Base-by-base conservation (phyloP, 2,113 vertebrate genomes). In the Abramis brama region DNA sequence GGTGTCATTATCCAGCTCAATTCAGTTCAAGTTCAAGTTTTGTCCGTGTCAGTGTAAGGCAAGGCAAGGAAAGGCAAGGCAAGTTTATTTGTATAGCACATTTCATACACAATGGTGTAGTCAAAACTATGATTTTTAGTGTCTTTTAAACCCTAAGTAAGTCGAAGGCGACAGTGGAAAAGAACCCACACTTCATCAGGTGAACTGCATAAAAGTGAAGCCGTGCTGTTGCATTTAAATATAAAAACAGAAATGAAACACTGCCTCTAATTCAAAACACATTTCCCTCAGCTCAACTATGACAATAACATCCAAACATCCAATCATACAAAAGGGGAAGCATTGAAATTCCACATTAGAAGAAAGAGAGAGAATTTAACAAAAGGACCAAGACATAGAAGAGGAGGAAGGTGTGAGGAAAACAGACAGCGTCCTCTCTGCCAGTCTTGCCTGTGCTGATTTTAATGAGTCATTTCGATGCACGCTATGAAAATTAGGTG, bases 381-480 rank as follows among this genome's bases (percentile, higher is more conserved):
- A 55, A 66, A 66, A 85, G 33, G 25, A 85, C 45, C 10, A 66
- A 74, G 39, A 45, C 21, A 25, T 4, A 43, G 71, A 19, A 76
- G 73, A 30, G 13, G 19, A 30, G 79, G 17, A 21, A 45, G 75
- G 74, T 36, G 25, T 25, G 60, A 83, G 30, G 73, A 39, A 59
- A 62, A 73, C 27, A 78, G 60, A 25, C 45, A 59, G 50, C 60
- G 66, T 43, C 60, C 73, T 59, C 68, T 84, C 39, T 30, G 60
- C 39, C 59, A 15, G 68, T 82, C 57, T 57, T 64, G 81, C 64
- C 83, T 59, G 36, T 39, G 74, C 85, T 81, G 87, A 74, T 87
- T 80, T 88, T 84, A 90, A 87, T 83, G 88, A 88, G 70, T 89
- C 88, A 87, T 74, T 88, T 85, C 84, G 60, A 84, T 83, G 76